Evolutionary conservation across 2,113 vertebrate genomes (phyloP).

Genomic region (Naja naja): DNA sequence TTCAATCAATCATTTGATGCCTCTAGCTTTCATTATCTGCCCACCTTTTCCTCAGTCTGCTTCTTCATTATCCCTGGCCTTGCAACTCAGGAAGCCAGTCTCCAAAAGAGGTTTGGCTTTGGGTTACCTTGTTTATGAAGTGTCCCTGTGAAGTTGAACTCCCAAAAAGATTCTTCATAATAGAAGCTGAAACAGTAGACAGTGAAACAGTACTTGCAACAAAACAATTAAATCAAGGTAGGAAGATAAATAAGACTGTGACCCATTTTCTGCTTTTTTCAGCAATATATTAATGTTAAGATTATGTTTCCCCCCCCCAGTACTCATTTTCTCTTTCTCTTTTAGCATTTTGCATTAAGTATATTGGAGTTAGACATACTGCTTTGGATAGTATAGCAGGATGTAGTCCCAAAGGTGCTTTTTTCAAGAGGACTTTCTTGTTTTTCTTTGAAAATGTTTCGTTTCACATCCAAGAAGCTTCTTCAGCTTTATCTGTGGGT

Average conservation of each 20-base stretch:
- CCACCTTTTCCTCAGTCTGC: not conserved
- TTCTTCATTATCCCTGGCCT: not conserved
- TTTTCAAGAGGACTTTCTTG: too few relatives aligned
- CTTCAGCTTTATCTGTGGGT: too few relatives aligned
- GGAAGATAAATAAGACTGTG: not conserved
- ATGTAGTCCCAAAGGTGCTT: not conserved
- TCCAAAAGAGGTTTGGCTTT: not conserved
- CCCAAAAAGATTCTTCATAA: not conserved
- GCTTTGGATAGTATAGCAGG: not conserved
- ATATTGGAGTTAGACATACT: not conserved
- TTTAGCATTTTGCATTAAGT: not conserved
- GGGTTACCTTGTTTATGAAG: not conserved
- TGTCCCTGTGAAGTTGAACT: not conserved
- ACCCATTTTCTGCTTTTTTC: not conserved
- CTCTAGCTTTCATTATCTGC: constrained; percentile 1
- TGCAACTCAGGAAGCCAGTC: not conserved
- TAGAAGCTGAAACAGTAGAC: not conserved
- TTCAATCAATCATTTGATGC: not conserved
- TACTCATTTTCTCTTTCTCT: not conserved
- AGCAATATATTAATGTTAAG: not conserved
- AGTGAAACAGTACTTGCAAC: not conserved
- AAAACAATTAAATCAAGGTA: not conserved
- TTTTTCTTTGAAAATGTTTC: too few relatives aligned
- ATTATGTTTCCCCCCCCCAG: not conserved
- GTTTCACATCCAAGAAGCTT: too few relatives aligned